Evolutionary conservation across 1,140 invertebrate species (phyloP).

Genomic region (Achroia grisella): DNA sequence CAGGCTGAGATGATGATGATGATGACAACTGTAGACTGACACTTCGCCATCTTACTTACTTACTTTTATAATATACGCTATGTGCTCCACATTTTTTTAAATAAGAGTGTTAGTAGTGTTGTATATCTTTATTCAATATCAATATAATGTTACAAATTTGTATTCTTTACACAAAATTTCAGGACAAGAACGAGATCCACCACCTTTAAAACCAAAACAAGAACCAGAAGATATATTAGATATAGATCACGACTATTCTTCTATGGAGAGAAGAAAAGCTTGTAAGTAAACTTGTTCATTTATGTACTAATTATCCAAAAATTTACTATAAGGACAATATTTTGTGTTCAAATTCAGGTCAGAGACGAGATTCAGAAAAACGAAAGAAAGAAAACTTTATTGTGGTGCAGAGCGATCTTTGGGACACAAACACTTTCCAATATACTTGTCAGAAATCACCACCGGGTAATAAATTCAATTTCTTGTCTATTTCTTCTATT

Average conservation of each 20-base stretch:
- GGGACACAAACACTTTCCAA: slow-evolving; percentile 77
- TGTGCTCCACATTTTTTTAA: too few species aligned
- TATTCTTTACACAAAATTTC: slow-evolving; percentile 1
- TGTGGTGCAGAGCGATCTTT: slow-evolving; percentile 77
- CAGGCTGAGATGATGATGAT: too few species aligned
- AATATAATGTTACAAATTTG: too few species aligned
- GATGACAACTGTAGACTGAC: too few species aligned
- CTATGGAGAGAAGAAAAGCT: slow-evolving; percentile 55
- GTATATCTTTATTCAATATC: too few species aligned
- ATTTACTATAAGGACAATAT: too few species aligned
- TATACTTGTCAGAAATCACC: slow-evolving; percentile 73
- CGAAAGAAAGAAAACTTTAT: slow-evolving; percentile 76
- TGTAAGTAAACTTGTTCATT: slow-evolving; percentile 40
- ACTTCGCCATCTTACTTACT: too few species aligned
- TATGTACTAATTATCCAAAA: too few species aligned
- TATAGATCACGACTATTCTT: slow-evolving; percentile 56
- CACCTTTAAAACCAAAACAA: slow-evolving; percentile 41
- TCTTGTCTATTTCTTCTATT: too few species aligned
- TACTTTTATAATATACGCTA: too few species aligned
- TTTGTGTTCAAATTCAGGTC: slow-evolving; percentile 33
- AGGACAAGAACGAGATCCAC: slow-evolving; percentile 56
- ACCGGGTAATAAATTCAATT: slow-evolving; percentile 42
- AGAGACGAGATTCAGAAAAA: slow-evolving; percentile 68
- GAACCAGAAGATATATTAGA: slow-evolving; percentile 64
- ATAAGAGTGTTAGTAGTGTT: too few species aligned